Conservation (phyloP, 2,888 invertebrate species). For the Anticlea derivata region DNA sequence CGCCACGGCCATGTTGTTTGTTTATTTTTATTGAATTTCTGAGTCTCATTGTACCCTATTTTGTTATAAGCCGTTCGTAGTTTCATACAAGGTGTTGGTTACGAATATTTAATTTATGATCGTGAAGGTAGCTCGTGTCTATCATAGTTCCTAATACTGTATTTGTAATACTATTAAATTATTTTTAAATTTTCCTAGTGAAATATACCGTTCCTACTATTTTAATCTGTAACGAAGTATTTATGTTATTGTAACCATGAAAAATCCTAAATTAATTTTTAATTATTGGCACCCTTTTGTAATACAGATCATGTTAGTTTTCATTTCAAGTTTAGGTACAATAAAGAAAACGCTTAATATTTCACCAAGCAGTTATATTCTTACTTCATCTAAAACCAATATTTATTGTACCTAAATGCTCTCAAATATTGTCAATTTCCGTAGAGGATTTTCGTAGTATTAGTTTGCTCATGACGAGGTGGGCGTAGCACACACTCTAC, state of each 20-base stretch:
- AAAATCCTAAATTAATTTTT: slow-evolving; percentile 50
- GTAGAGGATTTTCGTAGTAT: slow-evolving; percentile 55
- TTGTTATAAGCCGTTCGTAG: slow-evolving; percentile 66
- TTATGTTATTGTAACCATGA: slow-evolving; percentile 63
- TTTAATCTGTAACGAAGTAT: slow-evolving; percentile 75
- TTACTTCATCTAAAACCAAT: slow-evolving; percentile 5
- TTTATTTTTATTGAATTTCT: slow-evolving; percentile 62
- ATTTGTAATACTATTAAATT: slow-evolving; percentile 77
- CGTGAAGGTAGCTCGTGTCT: slow-evolving; percentile 79
- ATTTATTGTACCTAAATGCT: slow-evolving; percentile 37
- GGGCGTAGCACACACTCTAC: slow-evolving; percentile 65
- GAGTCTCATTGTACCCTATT: slow-evolving; percentile 58
- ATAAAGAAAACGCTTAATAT: slow-evolving; percentile 24
- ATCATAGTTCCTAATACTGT: slow-evolving; percentile 84
- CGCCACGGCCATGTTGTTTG: slow-evolving; percentile 79
- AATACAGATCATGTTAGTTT: slow-evolving; percentile 44
- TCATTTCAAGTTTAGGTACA: slow-evolving; percentile 49
- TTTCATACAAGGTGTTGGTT: slow-evolving; percentile 68
- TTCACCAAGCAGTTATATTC: neutral
- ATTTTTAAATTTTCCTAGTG: slow-evolving; percentile 82
- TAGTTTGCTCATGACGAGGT: slow-evolving; percentile 66
- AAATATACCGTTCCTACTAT: slow-evolving; percentile 83
- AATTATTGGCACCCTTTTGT: slow-evolving; percentile 49
- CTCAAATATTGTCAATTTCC: slow-evolving; percentile 36
- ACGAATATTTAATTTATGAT: slow-evolving; percentile 74